Evolutionary conservation across 2,113 vertebrate species (phyloP).

Genomic region (Pterophyllum scalare): DNA sequence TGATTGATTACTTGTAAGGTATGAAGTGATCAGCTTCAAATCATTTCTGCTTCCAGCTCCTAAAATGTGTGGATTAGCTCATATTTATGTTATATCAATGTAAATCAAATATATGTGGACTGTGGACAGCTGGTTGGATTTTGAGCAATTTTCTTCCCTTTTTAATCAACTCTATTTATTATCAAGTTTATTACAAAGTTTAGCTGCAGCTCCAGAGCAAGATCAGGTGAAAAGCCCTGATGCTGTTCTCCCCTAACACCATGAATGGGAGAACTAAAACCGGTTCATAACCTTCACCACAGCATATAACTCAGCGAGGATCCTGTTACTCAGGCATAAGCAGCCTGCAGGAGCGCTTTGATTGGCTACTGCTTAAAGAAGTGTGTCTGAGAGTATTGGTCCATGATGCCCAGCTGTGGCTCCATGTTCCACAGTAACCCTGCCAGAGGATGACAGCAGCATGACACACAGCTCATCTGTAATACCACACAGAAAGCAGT

Average conservation of each 20-base stretch:
- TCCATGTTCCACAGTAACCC: slow-evolving; percentile 8
- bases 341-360: not conserved
- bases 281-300: not conserved
- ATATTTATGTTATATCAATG: not conserved
- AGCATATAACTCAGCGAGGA: not conserved
- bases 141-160: not conserved
- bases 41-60: not conserved
- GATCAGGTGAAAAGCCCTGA: not conserved
- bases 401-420: not conserved
- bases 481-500: not conserved
- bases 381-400: not conserved
- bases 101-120: not conserved
- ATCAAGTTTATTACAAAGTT: not conserved
- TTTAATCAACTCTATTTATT: not conserved
- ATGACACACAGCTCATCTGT: no score
- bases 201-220: not conserved
- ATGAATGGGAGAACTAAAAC: not conserved
- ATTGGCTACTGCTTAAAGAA: not conserved
- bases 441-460: not conserved
- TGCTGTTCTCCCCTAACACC: not conserved
- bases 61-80: not conserved
- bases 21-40: not conserved
- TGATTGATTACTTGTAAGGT: not conserved
- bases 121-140: not conserved
- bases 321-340: not conserved